Evolutionary conservation across 2,797 vertebrate species (phyloP).

Genomic region (Lutra lutra): DNA sequence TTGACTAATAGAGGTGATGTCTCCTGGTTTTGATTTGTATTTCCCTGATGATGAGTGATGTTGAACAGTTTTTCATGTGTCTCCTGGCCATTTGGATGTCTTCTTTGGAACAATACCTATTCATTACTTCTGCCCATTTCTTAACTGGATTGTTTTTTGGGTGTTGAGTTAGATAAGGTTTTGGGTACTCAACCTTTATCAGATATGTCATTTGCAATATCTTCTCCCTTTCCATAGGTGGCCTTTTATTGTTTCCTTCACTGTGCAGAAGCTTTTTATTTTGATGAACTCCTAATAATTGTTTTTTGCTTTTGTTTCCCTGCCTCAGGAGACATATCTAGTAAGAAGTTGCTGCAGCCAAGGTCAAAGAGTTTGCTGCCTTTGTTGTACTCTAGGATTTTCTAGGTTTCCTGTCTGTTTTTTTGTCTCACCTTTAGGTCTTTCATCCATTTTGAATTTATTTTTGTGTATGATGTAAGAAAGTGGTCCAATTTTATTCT

Average conservation of each 20-base stretch:
- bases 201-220: neutral
- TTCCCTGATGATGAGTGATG: neutral
- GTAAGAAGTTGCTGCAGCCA: neutral
- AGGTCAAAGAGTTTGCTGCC: neutral
- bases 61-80: neutral
- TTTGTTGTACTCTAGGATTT: neutral
- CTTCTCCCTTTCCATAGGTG: neutral
- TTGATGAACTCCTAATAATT: neutral
- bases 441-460: neutral
- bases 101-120: neutral
- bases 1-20: neutral
- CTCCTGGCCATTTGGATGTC: neutral
- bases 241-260: neutral
- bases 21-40: neutral
- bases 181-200: neutral
- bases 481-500: neutral
- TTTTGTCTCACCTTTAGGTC: neutral
- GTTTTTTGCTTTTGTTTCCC: neutral
- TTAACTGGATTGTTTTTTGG: neutral
- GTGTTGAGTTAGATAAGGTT: neutral
- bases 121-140: neutral
- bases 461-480: neutral
- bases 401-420: neutral
- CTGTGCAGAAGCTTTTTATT: neutral
- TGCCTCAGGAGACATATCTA: neutral